Percentiles rank a stretch among this genome's conserved stretches.
Evolutionary conservation across 1,140 invertebrate genomes (phyloP).

Genomic region (Heliothis subflexa): DNA sequence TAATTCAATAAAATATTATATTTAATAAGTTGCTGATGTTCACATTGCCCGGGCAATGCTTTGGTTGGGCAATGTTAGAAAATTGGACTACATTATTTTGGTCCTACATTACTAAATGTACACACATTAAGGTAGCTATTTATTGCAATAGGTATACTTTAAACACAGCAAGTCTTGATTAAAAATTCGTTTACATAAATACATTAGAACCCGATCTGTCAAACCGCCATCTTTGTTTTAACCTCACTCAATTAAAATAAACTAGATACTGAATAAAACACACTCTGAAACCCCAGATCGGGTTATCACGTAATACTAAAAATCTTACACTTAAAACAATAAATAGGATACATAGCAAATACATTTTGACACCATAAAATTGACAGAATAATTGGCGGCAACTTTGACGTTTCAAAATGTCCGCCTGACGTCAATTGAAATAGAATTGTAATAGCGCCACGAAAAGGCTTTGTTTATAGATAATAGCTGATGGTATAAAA

Average conservation of each 20-base stretch:
- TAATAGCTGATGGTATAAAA: constrained; percentile 54
- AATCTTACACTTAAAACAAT: constrained; percentile 30
- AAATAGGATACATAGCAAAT: constrained; percentile 45
- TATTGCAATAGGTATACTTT: constrained; percentile 30
- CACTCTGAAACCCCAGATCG: constrained; percentile 20
- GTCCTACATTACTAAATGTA: constrained; percentile 23
- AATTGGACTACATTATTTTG: constrained; percentile 23
- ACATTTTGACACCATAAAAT: constrained; percentile 48
- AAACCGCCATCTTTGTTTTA: background rate
- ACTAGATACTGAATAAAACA: constrained; percentile 27
- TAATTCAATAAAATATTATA: constrained; percentile 15
- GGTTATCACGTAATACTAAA: constrained; percentile 29
- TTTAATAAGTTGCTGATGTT: constrained; percentile 11
- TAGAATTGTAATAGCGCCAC: constrained; percentile 58
- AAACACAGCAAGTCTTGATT: constrained; percentile 35
- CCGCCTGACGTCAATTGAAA: constrained; percentile 53
- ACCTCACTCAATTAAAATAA: background rate
- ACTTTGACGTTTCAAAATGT: constrained; percentile 56
- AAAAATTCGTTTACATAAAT: constrained; percentile 40
- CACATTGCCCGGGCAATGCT: constrained; percentile 20
- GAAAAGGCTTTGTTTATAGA: constrained; percentile 62
- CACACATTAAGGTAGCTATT: constrained; percentile 24
- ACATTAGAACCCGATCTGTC: constrained; percentile 6
- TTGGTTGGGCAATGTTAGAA: constrained; percentile 28
- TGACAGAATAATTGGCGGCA: constrained; percentile 49